Base-by-base conservation (phyloP, 2,797 vertebrate genomes). In the Odontamblyopus lacepedii region DNA sequence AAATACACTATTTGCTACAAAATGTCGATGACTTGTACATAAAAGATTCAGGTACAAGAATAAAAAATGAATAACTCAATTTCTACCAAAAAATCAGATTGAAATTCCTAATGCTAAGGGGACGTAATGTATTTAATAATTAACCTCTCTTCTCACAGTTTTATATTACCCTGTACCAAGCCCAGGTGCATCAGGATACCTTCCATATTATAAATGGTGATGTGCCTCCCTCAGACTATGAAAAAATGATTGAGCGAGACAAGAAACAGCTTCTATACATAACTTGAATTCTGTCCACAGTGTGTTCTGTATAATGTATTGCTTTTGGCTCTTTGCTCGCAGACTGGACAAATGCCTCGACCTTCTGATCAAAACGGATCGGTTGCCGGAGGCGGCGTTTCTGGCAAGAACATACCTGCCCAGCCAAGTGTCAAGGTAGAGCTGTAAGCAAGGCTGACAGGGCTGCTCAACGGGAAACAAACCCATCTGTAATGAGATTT, bases 331-430 rank as follows among this genome's bases (percentile, higher is more conserved):
- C 72, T 77, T 16, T 16, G n/a, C 79, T 15, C 18, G 1, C 72
- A 99, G 97, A 86, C 81, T 98, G 76, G 96, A 98, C 74, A 95
- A 94, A 69, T 99, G 96, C 92, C 89, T 98, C 86, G 97, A 98
- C 51, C 95, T 98, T 76, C 92, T 98, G 70, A 97, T 99, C 83
- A 94, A 94, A 90, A 99, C 97, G 0, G 94, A 96, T 53, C 95
- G 96, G 23, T 87, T 99, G 67, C 97, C 97, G 69, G 97, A 99
- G 87, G 97, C 97, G 38, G 97, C 97, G 16, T 98, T 98, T 82
- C 92, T 99, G 75, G 96, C 97, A 63, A 94, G 97, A 75, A 98
- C 97, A 0, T 98, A 98, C 81, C 91, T 99, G 78, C 96, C 97
- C 67, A 98, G 96, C 85, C 96, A 98, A 64, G 96, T 98, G 76